phyloP scores from a whole-genome alignment of 1,140 invertebrate species.

The Cryptotermes secundus region DNA sequence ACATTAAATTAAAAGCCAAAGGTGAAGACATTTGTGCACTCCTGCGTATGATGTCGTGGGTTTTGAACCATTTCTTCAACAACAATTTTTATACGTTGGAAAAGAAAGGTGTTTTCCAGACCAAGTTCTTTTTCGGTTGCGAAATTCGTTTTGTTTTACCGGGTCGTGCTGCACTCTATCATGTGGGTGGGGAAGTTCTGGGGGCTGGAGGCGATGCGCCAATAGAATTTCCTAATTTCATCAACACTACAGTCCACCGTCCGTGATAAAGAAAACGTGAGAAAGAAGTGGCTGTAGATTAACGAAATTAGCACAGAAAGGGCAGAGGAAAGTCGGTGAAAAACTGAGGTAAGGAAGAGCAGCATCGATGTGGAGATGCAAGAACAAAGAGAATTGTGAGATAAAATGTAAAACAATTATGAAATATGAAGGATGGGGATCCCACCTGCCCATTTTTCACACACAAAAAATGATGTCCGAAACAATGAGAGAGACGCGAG shows the following conservation, averaged over 20 bases:
- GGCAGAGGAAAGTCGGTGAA: neutral
- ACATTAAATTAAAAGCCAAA: too few species aligned
- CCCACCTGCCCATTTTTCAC: neutral
- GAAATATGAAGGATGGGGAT: neutral
- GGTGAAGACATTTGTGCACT: too few species aligned
- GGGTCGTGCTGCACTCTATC: neutral
- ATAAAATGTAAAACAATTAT: neutral
- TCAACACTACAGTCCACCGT: neutral
- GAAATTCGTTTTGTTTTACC: neutral
- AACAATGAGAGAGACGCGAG: neutral
- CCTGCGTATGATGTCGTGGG: too few species aligned
- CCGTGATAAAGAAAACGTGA: conserved; percentile 9
- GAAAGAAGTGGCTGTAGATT: neutral
- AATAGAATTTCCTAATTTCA: conserved; percentile 4
- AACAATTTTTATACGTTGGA: too few species aligned
- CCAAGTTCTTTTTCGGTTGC: neutral
- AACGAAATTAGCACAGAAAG: conserved; percentile 13
- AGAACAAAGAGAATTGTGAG: neutral
- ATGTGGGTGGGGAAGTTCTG: neutral
- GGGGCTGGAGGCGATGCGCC: neutral
- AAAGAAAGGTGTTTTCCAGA: neutral
- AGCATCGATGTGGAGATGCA: neutral
- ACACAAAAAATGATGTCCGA: neutral
- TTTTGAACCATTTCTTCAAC: too few species aligned
- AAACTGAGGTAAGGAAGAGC: neutral